A percentile compares a stretch with the other conserved stretches of the same genome.
phyloP scores from a whole-genome alignment of 2,888 invertebrate species.

The Branchellion lobata region DNA sequence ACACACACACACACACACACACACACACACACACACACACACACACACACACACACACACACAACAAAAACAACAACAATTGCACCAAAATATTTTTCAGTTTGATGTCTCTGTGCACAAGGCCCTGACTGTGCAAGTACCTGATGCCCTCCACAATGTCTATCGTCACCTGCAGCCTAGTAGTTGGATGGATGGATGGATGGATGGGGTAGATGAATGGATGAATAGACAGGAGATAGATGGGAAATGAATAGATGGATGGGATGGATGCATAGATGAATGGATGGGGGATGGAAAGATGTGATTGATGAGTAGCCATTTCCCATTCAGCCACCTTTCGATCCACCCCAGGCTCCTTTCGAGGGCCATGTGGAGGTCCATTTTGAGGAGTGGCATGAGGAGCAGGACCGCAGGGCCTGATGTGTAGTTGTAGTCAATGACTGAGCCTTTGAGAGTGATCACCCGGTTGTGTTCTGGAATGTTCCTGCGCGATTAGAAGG shows the following conservation, averaged over 20 bases:
- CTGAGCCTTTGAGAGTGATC: conserved; percentile 70
- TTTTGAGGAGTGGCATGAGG: conserved; percentile 73
- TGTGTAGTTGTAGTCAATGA: conserved; percentile 75
- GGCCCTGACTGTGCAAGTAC: conserved; percentile 82
- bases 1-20: too few relatives aligned
- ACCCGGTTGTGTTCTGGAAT: conserved; percentile 80
- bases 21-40: too few relatives aligned
- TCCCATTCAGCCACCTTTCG: conserved; percentile 57
- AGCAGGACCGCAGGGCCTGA: conserved; percentile 75
- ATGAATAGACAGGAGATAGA: background rate
- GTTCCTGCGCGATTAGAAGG: conserved; percentile 66
- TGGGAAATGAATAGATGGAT: background rate
- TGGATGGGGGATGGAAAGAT: background rate
- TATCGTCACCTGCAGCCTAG: conserved; percentile 69
- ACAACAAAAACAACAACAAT: too few relatives aligned
- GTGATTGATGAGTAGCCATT: too few relatives aligned
- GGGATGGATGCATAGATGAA: background rate
- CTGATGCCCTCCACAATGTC: conserved; percentile 84
- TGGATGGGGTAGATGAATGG: background rate
- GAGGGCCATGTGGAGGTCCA: conserved; percentile 78
- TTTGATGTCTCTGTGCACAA: conserved; percentile 85
- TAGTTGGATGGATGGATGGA: too few relatives aligned
- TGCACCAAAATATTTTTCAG: conserved; percentile 82
- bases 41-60: too few relatives aligned
- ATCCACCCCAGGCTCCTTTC: conserved; percentile 71